phyloP scores from a whole-genome alignment of 1,140 invertebrate species.

The Aphidius gifuensis region DNA sequence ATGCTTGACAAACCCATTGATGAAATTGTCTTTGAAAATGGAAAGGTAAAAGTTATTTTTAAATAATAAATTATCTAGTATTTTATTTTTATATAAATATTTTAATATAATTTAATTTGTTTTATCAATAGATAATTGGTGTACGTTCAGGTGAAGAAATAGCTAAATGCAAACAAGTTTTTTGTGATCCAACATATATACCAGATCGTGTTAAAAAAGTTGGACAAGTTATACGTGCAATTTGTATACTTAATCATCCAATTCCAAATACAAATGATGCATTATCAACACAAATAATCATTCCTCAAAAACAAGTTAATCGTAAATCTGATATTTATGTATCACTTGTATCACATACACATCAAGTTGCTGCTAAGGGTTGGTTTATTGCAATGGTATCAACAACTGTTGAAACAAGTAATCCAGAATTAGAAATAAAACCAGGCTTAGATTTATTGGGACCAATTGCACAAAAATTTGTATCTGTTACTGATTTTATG shows the following conservation, averaged over 20 bases:
- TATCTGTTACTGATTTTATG: slow-evolving; percentile 83
- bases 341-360: slow-evolving; percentile 92
- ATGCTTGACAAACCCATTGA: slow-evolving; percentile 99
- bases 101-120: too few relatives aligned
- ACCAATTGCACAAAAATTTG: slow-evolving; percentile 91
- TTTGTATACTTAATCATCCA: slow-evolving; percentile 97
- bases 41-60: slow-evolving; percentile 56
- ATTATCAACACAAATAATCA: slow-evolving; percentile 98
- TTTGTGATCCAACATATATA: slow-evolving; percentile 98
- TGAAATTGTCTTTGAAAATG: slow-evolving; percentile 90
- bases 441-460: slow-evolving; percentile 92
- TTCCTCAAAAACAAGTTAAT: slow-evolving; percentile 95
- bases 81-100: background rate
- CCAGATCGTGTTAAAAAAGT: slow-evolving; percentile 79
- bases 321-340: slow-evolving; percentile 96
- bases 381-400: slow-evolving; percentile 99
- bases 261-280: slow-evolving; percentile 92
- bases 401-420: slow-evolving; percentile 96
- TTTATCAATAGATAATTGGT: slow-evolving; percentile 66
- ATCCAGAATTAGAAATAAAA: slow-evolving; percentile 93
- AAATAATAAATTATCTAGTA: background rate
- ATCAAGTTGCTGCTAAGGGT: slow-evolving; percentile 94
- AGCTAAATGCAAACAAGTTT: slow-evolving; percentile 95
- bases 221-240: slow-evolving; percentile 92
- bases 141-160: slow-evolving; percentile 91